These are phyloP conservation scores for Craterocephalus amniculus DNA, from an alignment of 2,797 vertebrate genomes.

Conservation along the genomic window DNA sequence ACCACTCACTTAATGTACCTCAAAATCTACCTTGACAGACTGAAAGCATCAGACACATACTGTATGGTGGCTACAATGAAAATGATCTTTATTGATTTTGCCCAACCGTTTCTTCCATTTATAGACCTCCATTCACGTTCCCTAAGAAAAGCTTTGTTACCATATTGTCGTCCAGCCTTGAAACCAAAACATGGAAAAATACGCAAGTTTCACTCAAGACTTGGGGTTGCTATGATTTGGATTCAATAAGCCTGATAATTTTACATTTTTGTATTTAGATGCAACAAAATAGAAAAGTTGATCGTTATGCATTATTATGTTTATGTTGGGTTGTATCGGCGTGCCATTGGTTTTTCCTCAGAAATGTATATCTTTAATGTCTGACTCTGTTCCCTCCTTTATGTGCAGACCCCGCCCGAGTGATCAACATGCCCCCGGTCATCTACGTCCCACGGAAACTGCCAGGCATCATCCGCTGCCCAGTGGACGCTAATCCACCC, in stretches of 20 bases:
- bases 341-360: not conserved
- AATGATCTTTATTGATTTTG: conserved; percentile 3
- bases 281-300: not conserved
- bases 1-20: not conserved
- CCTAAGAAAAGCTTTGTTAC: not conserved
- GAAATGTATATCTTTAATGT: not conserved
- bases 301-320: not conserved
- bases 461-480: conserved; percentile 97
- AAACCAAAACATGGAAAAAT: not conserved
- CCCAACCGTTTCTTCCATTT: conserved; percentile 20
- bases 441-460: conserved; percentile 98
- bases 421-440: conserved; percentile 97
- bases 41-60: conserved; percentile 7
- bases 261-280: not conserved
- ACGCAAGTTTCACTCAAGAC: not conserved
- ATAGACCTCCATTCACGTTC: conserved; percentile 21
- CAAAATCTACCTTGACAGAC: conserved; percentile 2
- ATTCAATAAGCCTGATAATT: not conserved
- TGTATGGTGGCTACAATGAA: conserved; percentile 1
- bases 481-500: conserved; percentile 96
- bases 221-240: not conserved
- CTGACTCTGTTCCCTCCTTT: not conserved
- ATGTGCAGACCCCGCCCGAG: conserved; percentile 92
- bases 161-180: conserved; percentile 4
- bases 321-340: not conserved